phyloP scores from a whole-genome alignment of 2,888 invertebrate genomes.

The Candidula unifasciata region DNA sequence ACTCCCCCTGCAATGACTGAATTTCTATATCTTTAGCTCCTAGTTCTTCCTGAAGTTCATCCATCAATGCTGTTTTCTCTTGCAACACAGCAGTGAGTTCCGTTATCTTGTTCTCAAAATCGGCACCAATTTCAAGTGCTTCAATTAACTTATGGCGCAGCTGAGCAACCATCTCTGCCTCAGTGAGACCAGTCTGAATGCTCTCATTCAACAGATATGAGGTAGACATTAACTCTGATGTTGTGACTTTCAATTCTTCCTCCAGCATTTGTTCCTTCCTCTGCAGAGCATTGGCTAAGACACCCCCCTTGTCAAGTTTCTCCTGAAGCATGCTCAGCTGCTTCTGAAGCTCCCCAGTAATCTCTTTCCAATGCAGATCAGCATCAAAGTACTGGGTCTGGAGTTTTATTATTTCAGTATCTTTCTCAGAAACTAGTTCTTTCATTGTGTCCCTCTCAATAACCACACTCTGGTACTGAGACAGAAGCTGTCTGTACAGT shows the following conservation, averaged over 20 bases:
- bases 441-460: slow-evolving; percentile 55
- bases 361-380: slow-evolving; percentile 56
- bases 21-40: slow-evolving; percentile 14
- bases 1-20: neutral
- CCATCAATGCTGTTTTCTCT: slow-evolving; percentile 21
- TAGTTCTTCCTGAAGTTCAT: slow-evolving; percentile 36
- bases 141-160: slow-evolving; percentile 27
- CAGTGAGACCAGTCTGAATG: slow-evolving; percentile 18
- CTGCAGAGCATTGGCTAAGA: slow-evolving; percentile 35
- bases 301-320: slow-evolving; percentile 46
- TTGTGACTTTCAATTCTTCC: slow-evolving; percentile 46
- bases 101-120: slow-evolving; percentile 18
- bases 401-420: slow-evolving; percentile 56
- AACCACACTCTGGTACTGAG: slow-evolving; percentile 52
- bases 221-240: slow-evolving; percentile 42
- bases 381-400: slow-evolving; percentile 56
- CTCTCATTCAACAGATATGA: slow-evolving; percentile 49
- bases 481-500: slow-evolving; percentile 47
- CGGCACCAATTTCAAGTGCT: neutral
- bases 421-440: slow-evolving; percentile 55
- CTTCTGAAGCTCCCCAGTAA: slow-evolving; percentile 51
- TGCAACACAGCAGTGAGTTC: neutral
- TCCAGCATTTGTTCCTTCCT: slow-evolving; percentile 44
- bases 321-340: slow-evolving; percentile 46
- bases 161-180: slow-evolving; percentile 14